Conservation (phyloP, 2,113 vertebrate species). For the Glareola pratincola region DNA sequence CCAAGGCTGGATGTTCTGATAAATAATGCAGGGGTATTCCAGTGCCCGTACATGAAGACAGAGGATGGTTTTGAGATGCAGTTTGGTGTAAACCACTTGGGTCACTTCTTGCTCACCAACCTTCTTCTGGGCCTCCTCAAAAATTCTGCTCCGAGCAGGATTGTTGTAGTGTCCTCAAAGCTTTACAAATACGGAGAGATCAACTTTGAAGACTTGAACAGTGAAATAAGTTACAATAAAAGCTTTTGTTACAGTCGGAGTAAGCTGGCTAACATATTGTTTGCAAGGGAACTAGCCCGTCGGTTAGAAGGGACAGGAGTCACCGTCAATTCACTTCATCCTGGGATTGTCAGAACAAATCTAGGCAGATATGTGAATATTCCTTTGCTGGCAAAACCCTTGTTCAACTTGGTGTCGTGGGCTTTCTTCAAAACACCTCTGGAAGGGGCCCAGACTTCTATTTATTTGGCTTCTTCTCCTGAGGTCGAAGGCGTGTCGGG, state of each 20-base stretch:
- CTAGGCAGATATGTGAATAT: constrained; percentile 88
- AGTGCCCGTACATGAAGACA: constrained; percentile 90
- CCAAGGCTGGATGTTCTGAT: constrained; percentile 88
- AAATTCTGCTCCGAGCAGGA: constrained; percentile 86
- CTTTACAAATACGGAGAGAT: constrained; percentile 94
- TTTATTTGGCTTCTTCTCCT: constrained; percentile 89
- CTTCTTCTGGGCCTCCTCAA: constrained; percentile 91
- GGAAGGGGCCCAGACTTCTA: constrained; percentile 91
- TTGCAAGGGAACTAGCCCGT: constrained; percentile 83
- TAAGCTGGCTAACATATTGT: constrained; percentile 93
- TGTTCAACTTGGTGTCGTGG: constrained; percentile 86
- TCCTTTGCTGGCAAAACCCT: constrained; percentile 84
- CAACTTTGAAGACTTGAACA: constrained; percentile 94
- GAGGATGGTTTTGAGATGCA: constrained; percentile 97
- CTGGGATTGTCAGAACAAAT: constrained; percentile 90
- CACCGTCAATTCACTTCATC: constrained; percentile 87
- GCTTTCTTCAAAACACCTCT: constrained; percentile 88
- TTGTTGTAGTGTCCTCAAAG: constrained; percentile 92
- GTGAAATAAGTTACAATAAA: constrained; percentile 87
- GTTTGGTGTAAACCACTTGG: constrained; percentile 93
- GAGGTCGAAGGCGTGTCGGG: constrained; percentile 88
- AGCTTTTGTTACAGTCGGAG: constrained; percentile 92
- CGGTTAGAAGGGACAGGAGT: constrained; percentile 84
- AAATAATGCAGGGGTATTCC: constrained; percentile 94
- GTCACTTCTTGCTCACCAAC: constrained; percentile 92